Evolutionary conservation across 1,140 invertebrate genomes (phyloP).

Genomic region (Achatina immaculata): DNA sequence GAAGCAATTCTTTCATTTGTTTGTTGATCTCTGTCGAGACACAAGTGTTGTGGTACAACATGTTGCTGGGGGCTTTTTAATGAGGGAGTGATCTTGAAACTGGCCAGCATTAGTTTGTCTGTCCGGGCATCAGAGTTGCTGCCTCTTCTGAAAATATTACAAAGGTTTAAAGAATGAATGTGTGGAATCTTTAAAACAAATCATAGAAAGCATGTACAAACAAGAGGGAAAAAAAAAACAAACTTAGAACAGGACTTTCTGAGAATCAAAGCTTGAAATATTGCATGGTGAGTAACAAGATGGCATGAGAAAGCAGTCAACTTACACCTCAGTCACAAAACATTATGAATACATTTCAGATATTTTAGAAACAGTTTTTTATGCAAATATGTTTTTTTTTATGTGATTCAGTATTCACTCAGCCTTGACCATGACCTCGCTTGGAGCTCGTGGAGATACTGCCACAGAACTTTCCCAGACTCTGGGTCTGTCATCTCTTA

Average conservation of each 20-base stretch:
- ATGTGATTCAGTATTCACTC: constrained; percentile 9
- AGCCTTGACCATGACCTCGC: constrained; percentile 20
- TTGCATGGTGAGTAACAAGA: too few species aligned
- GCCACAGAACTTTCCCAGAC: neutral
- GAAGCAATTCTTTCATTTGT: too few species aligned
- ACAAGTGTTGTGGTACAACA: too few species aligned
- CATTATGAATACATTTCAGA: neutral
- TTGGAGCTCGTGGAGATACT: constrained; percentile 14
- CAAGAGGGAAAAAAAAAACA: neutral
- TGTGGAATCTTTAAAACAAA: neutral
- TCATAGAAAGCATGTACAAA: neutral
- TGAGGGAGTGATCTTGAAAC: too few species aligned
- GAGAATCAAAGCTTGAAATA: too few species aligned
- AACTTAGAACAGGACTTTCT: too few species aligned
- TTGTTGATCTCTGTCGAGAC: too few species aligned
- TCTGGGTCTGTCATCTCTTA: neutral
- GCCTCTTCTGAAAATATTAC: neutral
- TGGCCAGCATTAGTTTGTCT: neutral
- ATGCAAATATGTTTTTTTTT: neutral
- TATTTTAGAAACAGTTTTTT: neutral
- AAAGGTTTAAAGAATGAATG: neutral
- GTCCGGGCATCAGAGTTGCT: neutral
- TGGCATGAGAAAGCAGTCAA: too few species aligned
- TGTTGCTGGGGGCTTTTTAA: too few species aligned
- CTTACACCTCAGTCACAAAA: neutral